phyloP scores from a whole-genome alignment of 2,888 invertebrate species.

The Eucriotettix oculatus region DNA sequence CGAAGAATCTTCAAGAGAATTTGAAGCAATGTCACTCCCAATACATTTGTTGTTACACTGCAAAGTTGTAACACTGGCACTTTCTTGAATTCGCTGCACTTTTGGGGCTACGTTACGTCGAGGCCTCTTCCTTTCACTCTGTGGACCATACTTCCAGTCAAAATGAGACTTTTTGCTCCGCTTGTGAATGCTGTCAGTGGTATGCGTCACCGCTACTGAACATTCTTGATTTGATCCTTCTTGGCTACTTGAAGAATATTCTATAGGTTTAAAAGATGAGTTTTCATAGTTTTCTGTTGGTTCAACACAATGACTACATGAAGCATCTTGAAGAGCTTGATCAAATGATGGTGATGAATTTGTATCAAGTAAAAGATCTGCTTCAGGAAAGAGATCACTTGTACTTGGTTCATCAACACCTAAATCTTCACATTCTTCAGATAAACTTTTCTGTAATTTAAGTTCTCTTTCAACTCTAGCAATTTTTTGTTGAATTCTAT shows the following conservation, averaged over 20 bases:
- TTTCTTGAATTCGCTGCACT: not conserved
- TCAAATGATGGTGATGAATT: constrained; percentile 53
- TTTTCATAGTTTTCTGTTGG: constrained; percentile 22
- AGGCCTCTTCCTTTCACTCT: not conserved
- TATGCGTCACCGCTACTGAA: constrained; percentile 14
- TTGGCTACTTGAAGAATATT: constrained; percentile 26
- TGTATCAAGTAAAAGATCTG: constrained; percentile 46
- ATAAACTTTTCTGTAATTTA: constrained; percentile 48
- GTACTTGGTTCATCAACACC: constrained; percentile 68
- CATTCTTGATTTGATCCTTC: constrained; percentile 14
- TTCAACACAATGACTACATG: constrained; percentile 23
- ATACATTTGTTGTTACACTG: not conserved
- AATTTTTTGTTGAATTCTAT: constrained; percentile 4
- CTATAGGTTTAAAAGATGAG: constrained; percentile 19
- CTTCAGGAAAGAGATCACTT: constrained; percentile 61
- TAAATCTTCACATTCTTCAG: constrained; percentile 62
- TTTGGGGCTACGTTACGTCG: not conserved
- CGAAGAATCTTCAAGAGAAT: constrained; percentile 1
- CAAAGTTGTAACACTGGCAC: not conserved
- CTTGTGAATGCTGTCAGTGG: constrained; percentile 12
- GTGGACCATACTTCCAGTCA: not conserved
- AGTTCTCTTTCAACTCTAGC: constrained; percentile 6
- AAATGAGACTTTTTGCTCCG: not conserved
- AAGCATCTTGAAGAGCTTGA: constrained; percentile 33
- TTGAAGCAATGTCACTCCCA: not conserved